Base-by-base conservation (phyloP, 1,140 invertebrate genomes). In the Ditylenchus dipsaci region DNA sequence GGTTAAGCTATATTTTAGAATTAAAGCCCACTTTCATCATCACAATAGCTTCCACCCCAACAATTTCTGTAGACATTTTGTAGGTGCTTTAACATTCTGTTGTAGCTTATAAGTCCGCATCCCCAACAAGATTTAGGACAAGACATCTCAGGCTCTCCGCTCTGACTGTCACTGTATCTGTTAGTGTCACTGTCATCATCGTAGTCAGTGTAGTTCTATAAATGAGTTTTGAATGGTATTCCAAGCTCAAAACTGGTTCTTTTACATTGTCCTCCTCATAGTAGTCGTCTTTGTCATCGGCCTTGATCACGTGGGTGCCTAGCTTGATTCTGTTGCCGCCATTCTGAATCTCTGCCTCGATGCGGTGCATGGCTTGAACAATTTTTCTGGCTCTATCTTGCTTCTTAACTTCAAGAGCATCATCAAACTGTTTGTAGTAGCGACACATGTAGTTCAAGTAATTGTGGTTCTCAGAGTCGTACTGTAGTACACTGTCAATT, bases 301-400 rank as follows among this genome's bases (percentile, higher is more conserved):
- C 9, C 23, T 49, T 19, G 19, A 21, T 64, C 11, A 72, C 9
- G 23, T 68, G 69, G 9, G 21, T 59, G 68, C 68, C 23, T 1
- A 69, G 43, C 13, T 72, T 60, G n/a, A 72, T 29, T 68, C 65
- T 63, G n/a, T 42, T 26, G 13, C n/a, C 23, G 8, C 15, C 49
- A 7, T 17, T 53, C 8, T 17, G 23, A 19, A 21, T 19, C 15
- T 53, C 23, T 15, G 23, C 3, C 23, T 53, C 49, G 3, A 53
- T 19, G 1, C 15, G 49, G 3, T 17, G 3, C 49, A 53, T 21
- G 3, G n/a, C 15, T 17, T 53, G 3, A 21, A 26, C 23, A 21
- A 26, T 8, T 21, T 21, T 53, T 21, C 49, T 19, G 49, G 23
- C n/a, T 53, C 49, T 19, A 8, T 53, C 15, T 5, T 53, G 49